Base-by-base conservation (phyloP, 2,888 invertebrate species). In the Apomyelois bistriatella region DNA sequence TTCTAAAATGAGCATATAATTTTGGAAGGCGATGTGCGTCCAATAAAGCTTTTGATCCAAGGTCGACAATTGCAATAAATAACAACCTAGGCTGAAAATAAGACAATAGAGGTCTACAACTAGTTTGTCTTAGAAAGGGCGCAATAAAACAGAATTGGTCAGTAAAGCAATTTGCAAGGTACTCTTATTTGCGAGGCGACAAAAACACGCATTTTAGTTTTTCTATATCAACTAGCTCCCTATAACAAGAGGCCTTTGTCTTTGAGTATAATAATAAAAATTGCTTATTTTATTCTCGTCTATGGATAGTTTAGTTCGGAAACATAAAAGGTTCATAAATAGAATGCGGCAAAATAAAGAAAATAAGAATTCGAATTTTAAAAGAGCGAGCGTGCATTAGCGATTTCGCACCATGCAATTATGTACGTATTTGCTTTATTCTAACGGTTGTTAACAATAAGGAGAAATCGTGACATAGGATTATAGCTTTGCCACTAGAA, bases 401-500 rank as follows among this genome's bases (percentile, higher is more conserved):
- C 37, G 3, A 37, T 3, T 37, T 7, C 10, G 10, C 4, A 9
- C 4, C 2, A 37, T n/a, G 4, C 37, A 37, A 12, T n/a, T 37
- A n/a, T 37, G 37, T 12, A 37, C 3, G 12, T 35, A 35, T 10
- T 3, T 12, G 9, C 2, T 37, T 37, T 37, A 37, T 12, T 1
- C 4, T 37, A 37, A 37, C 12, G 37, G n/a, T n/a, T 37, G 37
- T 37, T 37, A 37, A 37, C 37, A 37, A 28, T 12, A 8, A 46
- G 32, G 46, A 46, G 46, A 46, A 46, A 46, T 46, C 32, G 46
- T 30, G 46, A 32, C 46, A 46, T 40, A 10, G 13, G 43, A 22
- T 46, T 30, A 32, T 12, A 4, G 10, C 32, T 32, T 32, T 30
- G 30, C 46, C 46, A 46, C 15, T 46, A 46, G 46, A 46, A 32